These are phyloP conservation scores for Anas georgica DNA, from an alignment of 2,797 vertebrate genomes.

Conservation along the genomic window DNA sequence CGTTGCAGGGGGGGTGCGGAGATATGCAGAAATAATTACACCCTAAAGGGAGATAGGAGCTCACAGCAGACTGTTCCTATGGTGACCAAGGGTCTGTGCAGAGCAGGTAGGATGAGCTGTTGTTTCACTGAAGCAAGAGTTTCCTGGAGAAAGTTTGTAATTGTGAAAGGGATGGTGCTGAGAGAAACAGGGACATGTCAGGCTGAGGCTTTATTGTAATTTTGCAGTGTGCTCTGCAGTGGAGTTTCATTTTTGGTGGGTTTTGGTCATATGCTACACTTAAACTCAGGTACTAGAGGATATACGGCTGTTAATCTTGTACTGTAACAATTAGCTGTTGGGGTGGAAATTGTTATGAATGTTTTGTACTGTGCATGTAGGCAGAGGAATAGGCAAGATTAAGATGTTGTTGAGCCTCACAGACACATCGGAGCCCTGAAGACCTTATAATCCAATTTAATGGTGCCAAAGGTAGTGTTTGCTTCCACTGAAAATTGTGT, in stretches of 20 bases:
- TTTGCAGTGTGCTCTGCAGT: not conserved
- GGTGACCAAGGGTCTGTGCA: not conserved
- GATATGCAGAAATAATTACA: slow-evolving; percentile 23
- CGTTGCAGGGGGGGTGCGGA: not conserved
- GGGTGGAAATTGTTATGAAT: not conserved
- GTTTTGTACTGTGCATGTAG: not conserved
- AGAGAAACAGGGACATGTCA: not conserved
- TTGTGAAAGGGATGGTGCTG: not conserved
- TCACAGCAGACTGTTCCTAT: not conserved
- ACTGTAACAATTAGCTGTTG: not conserved
- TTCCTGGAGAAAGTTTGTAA: not conserved
- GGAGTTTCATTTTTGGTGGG: not conserved
- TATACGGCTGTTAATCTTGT: not conserved
- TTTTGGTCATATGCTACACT: not conserved
- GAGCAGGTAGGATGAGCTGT: not conserved
- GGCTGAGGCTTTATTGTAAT: not conserved
- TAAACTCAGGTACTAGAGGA: not conserved
- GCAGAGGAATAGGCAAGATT: not conserved
- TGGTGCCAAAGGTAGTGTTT: not conserved
- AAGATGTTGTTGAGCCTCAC: not conserved
- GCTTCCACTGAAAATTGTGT: not conserved
- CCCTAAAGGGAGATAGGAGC: not conserved
- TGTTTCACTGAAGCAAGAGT: not conserved
- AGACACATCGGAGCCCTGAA: not conserved
- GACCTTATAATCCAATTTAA: not conserved